Base-by-base conservation (phyloP, 2,797 vertebrate genomes). In the Intellagama lesueurii region DNA sequence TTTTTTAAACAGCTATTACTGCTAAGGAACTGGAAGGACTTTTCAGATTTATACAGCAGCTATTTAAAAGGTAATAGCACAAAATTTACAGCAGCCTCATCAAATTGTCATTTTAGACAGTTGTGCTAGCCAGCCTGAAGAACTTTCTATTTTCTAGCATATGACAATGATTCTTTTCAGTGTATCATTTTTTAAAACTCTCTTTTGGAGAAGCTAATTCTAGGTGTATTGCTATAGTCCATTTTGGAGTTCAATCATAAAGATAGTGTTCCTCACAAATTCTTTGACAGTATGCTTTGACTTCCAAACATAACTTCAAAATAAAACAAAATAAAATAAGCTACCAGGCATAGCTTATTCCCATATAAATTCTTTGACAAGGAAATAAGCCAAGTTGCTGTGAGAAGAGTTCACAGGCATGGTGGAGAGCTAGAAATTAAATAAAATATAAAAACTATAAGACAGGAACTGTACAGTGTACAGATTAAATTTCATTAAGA, bases 401-500 rank as follows among this genome's bases (percentile, higher is more conserved):
- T 80, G 77, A 0, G 0, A 73, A 81, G 32, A 0, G 0, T 19
- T 12, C 7, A 75, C 7, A 72, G 7, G 6, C 9, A 72, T 86
- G 80, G 3, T 14, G 40, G 30, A 87, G 16, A 17, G 8, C 0
- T 4, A 64, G 89, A 90, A n/a, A 40, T 17, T 89, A 89, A 72
- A 60, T 68, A 60, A 81, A 87, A 73, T 5, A 30, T 64, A 87
- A 60, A 64, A 22, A n/a, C 17, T 26, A 44, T n/a, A 79, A 75
- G 28, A 88, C 3, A 66, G 9, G 6, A 75, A 82, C 16, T 82
- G 5, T 80, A 40, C 52, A 40, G 35, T 75, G 2, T 80, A 56
- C 70, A 30, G 32, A 87, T 72, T 56, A 72, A 30, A 22, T 87
- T 60, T 88, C 56, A 60, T 81, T 87, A n/a, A 16, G 68, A 73